Evolutionary conservation across 2,888 invertebrate species (phyloP), one percentile per base, ranked within the genome.

Genomic region (Hirtodrosophila histrioides): DNA sequence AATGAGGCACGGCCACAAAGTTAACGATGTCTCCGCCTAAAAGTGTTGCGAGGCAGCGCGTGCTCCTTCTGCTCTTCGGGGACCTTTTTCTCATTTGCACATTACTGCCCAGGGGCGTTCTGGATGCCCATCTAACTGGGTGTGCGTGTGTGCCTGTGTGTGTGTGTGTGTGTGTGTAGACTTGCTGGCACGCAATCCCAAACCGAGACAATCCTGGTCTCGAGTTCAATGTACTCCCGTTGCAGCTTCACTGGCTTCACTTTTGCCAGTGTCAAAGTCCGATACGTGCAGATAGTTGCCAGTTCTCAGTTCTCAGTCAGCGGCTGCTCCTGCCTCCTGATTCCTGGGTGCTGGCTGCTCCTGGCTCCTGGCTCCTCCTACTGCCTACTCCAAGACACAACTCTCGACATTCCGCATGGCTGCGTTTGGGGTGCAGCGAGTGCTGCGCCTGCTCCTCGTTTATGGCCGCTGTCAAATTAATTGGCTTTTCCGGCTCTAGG

Each of bases 381-480:
- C 44, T 4, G 3, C 35, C 12, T 23, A 12, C 36, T 27, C 54
- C 2, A 31, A 31, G 31, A 37, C 71, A 63, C 44, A 49, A 56
- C 51, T 53, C 55, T n/a, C 41, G 12, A 50, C 54, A 46, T 81
- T 81, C 70, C 85, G 68, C 81, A 48, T 76, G 78, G 65, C 71
- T 82, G 85, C 81, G 55, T 58, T 69, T 60, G 31, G 56, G 50
- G 39, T 68, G 78, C 77, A 70, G 54, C 56, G n/a, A 6, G 24
- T 40, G 41, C 43, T 46, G 37, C 46, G 44, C 12, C 56, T 48
- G 56, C 58, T 45, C 45, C 64, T 57, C 84, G 68, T 71, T 82
- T 75, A 78, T 69, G 78, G 65, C 37, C 67, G 74, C 76, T 78
- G 79, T 82, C 77, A 77, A 85, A 83, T 82, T 83, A 83, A 83